These are phyloP conservation scores for Andrena dorsata DNA, from an alignment of 2,888 invertebrate species.

Conservation along the genomic window DNA sequence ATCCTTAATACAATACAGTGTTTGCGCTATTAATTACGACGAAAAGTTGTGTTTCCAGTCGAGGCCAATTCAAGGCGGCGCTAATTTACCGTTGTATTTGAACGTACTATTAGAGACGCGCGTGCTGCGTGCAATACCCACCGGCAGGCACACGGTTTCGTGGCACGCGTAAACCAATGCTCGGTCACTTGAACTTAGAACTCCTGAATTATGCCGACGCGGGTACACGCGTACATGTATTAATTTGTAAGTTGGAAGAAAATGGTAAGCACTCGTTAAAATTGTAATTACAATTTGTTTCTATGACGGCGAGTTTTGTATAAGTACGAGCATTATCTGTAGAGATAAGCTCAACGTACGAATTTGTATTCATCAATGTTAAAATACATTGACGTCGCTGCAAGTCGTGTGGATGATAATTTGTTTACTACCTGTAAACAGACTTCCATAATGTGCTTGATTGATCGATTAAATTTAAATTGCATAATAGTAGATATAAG, in stretches of 20 bases:
- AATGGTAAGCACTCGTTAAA: slow-evolving; percentile 14
- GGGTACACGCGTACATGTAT: not conserved
- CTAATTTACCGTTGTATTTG: slow-evolving; percentile 70
- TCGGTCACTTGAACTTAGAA: slow-evolving; percentile 69
- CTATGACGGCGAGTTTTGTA: not conserved
- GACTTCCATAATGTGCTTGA: too few species aligned
- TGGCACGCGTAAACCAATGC: slow-evolving; percentile 62
- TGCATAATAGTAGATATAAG: too few species aligned
- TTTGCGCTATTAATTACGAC: slow-evolving; percentile 51
- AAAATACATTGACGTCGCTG: too few species aligned
- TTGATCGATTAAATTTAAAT: too few species aligned
- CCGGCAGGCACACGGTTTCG: slow-evolving; percentile 36
- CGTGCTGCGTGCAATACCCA: slow-evolving; percentile 59
- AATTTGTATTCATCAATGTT: too few species aligned
- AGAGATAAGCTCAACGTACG: slow-evolving; percentile 11
- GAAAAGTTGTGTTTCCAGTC: slow-evolving; percentile 34
- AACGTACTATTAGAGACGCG: slow-evolving; percentile 69
- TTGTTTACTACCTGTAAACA: too few species aligned
- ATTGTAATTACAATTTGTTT: slow-evolving; percentile 45
- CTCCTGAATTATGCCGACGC: slow-evolving; percentile 39
- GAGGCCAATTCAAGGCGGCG: slow-evolving; percentile 58
- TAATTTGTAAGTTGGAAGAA: not conserved
- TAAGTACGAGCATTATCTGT: not conserved
- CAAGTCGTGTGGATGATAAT: too few species aligned
- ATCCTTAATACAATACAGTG: slow-evolving; percentile 24